Evolutionary conservation across 2,797 vertebrate species (phyloP).

Genomic region (Dermochelys coriacea): DNA sequence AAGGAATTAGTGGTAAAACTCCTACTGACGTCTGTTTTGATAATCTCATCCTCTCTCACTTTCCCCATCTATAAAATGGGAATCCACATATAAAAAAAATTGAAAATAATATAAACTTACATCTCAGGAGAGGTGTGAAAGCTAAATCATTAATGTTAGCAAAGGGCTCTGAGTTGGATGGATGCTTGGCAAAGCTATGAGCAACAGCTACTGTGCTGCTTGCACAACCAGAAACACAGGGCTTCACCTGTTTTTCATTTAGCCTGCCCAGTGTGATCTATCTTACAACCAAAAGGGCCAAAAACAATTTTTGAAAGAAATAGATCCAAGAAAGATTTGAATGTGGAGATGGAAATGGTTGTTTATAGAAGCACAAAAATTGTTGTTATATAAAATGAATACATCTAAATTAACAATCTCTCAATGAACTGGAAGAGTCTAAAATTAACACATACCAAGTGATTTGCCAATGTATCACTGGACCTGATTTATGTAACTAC

Average conservation of each 20-base stretch:
- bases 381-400: not conserved
- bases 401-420: not conserved
- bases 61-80: not conserved
- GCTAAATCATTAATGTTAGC: not conserved
- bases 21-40: not conserved
- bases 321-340: not conserved
- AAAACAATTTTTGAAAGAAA: not conserved
- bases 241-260: not conserved
- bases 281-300: not conserved
- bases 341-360: rapidly evolving
- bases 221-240: not conserved
- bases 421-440: not conserved
- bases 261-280: not conserved
- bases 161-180: not conserved
- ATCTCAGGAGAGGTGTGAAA: not conserved
- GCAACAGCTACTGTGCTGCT: not conserved
- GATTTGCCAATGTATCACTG: not conserved
- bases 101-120: not conserved
- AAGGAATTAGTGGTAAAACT: not conserved
- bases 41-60: not conserved
- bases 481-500: not conserved
- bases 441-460: not conserved
- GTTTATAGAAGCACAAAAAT: not conserved
- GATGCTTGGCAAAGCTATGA: not conserved
- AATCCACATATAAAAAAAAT: too few relatives aligned